Conservation (phyloP, 2,888 invertebrate species). For the Phalangium opilio region DNA sequence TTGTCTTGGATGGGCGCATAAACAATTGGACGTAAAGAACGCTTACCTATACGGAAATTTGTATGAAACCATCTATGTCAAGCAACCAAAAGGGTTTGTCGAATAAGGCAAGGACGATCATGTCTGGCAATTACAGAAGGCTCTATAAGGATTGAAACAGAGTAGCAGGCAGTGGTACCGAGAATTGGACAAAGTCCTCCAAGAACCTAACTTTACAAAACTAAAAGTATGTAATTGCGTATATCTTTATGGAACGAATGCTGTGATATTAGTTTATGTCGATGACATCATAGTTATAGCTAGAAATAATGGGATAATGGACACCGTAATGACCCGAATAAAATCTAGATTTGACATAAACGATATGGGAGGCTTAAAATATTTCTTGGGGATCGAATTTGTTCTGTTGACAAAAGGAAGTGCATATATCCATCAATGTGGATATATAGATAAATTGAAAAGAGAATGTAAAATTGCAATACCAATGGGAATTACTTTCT, state of each 20-base stretch:
- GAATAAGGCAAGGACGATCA: not conserved
- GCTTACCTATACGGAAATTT: slow-evolving; percentile 4
- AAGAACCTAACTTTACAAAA: not conserved
- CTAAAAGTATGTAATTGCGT: slow-evolving; percentile 1
- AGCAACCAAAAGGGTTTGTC: slow-evolving; percentile 3
- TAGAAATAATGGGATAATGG: not conserved
- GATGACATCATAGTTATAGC: slow-evolving; percentile 1
- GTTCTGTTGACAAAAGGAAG: too few relatives aligned
- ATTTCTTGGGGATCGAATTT: too few relatives aligned
- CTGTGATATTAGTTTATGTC: not conserved
- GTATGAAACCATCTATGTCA: slow-evolving; percentile 3
- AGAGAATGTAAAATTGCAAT: too few relatives aligned
- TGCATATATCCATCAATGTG: too few relatives aligned
- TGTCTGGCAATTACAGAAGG: not conserved
- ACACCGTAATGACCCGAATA: too few relatives aligned
- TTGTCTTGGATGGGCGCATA: slow-evolving; percentile 1
- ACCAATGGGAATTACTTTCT: too few relatives aligned
- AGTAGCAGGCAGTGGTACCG: not conserved
- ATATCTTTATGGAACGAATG: not conserved
- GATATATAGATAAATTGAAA: too few relatives aligned
- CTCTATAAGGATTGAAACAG: slow-evolving; percentile 3
- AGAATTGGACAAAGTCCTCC: not conserved
- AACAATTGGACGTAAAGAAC: slow-evolving; percentile 5
- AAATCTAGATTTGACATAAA: too few relatives aligned
- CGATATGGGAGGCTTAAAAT: too few relatives aligned